Conservation (phyloP, 2,797 vertebrate species). For the Helostoma temminkii region DNA sequence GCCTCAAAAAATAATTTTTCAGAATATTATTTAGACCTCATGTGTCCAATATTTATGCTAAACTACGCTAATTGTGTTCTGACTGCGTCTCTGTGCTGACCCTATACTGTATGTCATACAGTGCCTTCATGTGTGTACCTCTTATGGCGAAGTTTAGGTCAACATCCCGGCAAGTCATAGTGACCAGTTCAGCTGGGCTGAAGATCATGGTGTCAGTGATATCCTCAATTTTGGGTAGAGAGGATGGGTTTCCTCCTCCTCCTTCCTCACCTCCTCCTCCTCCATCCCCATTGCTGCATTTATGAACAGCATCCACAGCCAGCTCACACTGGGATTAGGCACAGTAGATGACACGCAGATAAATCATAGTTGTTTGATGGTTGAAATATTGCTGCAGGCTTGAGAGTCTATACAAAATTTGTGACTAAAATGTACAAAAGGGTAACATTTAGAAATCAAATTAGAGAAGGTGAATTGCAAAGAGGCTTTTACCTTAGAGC, state of each 20-base stretch:
- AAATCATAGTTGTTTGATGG: neutral
- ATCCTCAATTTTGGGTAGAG: constrained; percentile 86
- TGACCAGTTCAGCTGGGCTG: constrained; percentile 87
- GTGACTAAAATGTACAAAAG: neutral
- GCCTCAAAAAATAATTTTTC: no score
- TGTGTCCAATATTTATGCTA: no score
- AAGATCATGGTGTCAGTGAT: constrained; percentile 93
- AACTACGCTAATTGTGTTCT: no score
- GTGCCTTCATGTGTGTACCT: constrained; percentile 74
- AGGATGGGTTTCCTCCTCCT: constrained; percentile 30
- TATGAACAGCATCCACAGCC: constrained; percentile 91
- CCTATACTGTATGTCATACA: no score
- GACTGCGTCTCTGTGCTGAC: no score
- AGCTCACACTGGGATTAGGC: constrained; percentile 85
- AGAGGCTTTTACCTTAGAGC: constrained; percentile 85
- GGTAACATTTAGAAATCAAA: neutral
- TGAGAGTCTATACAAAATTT: neutral
- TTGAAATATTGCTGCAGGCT: neutral
- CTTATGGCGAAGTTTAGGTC: constrained; percentile 89
- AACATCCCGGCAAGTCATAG: constrained; percentile 89
- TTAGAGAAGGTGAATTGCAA: neutral
- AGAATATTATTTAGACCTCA: no score
- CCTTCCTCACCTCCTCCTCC: constrained; percentile 33
- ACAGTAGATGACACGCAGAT: neutral
- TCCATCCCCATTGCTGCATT: constrained; percentile 76